Evolutionary conservation across 2,888 invertebrate genomes (phyloP), one percentile per base, ranked within the genome.

Genomic region (Acleris literana): DNA sequence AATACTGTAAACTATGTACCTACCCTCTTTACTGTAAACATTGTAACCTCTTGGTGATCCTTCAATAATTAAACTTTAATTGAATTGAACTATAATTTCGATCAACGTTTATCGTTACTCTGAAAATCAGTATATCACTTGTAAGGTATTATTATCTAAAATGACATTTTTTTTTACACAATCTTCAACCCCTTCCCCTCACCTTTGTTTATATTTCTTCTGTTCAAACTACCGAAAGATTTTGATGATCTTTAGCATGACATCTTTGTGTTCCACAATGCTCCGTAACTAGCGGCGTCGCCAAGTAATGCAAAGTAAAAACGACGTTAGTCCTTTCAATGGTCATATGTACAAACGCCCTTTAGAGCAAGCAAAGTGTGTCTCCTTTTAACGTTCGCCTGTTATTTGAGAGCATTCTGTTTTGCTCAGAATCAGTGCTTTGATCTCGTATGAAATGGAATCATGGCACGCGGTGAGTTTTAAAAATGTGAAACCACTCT

Each of bases 391-490:
- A 74, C 73, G 72, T 71, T 67, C 61, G 66, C 71, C 69, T 73
- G 71, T 70, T 76, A 74, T 77, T 74, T 74, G 72, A 68, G 63
- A 73, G 61, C 65, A 62, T 72, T 71, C 68, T 73, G 71, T 73
- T 76, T 74, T 72, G 48, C 74, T 70, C 70, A 69, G 68, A 67
- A 43, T 20, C 63, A 62, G 64, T 20, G 48, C 66, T 71, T 73
- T 73, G 71, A 73, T 73, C 65, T 70, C 68, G 52, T 51, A 59
- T 67, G 65, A 69, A 70, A 71, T 55, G 65, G 64, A 70, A 71
- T 68, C 56, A 68, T n/a, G 33, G 33, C 52, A 29, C 49, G 22
- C 11, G 54, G 39, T 54, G 20, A 17, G 39, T 11, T 2, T 43
- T 3, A 22, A 25, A 6, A 60, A 43, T 52, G n/a, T 17, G n/a